These are phyloP conservation scores for Emydura subglobosa DNA, from an alignment of 2,113 vertebrate genomes.

Conservation along the genomic window DNA sequence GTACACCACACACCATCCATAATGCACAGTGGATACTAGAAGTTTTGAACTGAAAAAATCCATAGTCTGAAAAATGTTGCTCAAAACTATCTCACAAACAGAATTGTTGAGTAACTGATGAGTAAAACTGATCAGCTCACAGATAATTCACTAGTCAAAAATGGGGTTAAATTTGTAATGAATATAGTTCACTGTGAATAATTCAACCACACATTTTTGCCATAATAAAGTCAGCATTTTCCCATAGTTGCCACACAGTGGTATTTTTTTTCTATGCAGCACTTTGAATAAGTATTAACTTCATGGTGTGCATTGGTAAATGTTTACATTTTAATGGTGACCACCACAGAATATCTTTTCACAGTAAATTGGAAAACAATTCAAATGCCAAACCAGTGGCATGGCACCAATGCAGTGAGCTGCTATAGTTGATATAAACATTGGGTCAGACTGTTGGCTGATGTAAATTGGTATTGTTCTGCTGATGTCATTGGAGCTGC, in stretches of 20 bases:
- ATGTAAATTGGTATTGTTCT: not conserved
- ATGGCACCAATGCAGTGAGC: not conserved
- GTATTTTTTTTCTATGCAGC: not conserved
- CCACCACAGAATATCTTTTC: rapidly evolving
- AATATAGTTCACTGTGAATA: not conserved
- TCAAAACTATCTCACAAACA: not conserved
- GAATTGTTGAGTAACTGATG: too few relatives aligned
- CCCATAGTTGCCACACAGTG: rapidly evolving
- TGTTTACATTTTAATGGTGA: not conserved
- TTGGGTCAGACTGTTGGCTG: not conserved
- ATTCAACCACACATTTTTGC: not conserved
- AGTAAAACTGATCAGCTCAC: not conserved
- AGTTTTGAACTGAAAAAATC: not conserved
- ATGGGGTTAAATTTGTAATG: not conserved
- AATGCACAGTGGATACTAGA: not conserved
- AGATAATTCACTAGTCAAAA: rapidly evolving
- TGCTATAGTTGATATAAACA: not conserved
- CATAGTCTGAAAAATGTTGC: not conserved
- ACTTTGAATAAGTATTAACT: not conserved
- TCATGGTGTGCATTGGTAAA: not conserved
- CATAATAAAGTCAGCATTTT: rapidly evolving
- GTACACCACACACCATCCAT: not conserved
- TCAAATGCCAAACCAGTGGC: not conserved
- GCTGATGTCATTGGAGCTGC: rapidly evolving
- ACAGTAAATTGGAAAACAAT: rapidly evolving